Evolutionary conservation across 2,113 vertebrate genomes (phyloP).

Genomic region (Tylochromis polylepis): DNA sequence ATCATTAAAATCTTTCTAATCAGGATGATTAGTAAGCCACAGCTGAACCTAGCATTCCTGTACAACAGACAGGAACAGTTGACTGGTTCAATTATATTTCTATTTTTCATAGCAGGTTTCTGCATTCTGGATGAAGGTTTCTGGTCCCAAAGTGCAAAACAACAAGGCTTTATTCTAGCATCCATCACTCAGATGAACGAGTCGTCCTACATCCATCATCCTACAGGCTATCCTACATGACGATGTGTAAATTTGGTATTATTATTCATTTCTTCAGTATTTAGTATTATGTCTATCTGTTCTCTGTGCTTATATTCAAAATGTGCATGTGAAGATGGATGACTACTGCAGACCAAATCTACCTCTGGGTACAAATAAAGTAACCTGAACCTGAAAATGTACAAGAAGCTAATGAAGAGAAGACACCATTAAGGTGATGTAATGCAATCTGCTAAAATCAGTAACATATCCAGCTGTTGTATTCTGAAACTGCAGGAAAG

Average conservation of each 20-base stretch:
- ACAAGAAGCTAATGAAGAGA: neutral
- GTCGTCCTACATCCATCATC: neutral
- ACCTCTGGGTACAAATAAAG: neutral
- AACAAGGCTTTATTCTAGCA: neutral
- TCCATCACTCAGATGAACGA: neutral
- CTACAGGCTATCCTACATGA: neutral
- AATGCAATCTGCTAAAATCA: neutral
- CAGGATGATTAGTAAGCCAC: neutral
- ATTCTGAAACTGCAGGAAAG: neutral
- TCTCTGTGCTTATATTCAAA: neutral
- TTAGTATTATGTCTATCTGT: neutral
- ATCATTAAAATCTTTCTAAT: neutral
- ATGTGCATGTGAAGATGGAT: neutral
- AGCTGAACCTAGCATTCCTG: neutral
- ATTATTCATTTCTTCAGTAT: neutral
- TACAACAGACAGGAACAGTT: neutral
- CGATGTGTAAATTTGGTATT: rapidly evolving
- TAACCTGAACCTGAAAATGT: neutral
- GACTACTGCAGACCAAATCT: neutral
- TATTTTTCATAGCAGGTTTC: neutral
- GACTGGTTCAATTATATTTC: neutral
- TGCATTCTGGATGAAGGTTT: neutral
- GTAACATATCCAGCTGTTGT: neutral
- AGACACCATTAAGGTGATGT: neutral
- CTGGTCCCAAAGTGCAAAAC: neutral